A percentile compares a stretch with the other conserved stretches of the same genome.
phyloP scores from a whole-genome alignment of 2,113 vertebrate species.

The Rhabdomys dilectus region DNA sequence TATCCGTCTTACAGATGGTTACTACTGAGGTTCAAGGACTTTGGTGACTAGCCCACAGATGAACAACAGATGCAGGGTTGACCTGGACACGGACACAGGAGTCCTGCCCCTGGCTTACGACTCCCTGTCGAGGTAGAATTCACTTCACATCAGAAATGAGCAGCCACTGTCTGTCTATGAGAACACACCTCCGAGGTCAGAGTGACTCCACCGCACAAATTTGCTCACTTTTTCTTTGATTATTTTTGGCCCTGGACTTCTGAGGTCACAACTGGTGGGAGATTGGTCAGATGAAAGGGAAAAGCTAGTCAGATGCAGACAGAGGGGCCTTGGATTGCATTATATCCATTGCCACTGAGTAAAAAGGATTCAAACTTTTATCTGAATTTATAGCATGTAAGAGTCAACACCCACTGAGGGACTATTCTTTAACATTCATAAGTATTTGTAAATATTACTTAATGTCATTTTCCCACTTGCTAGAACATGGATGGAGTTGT shows the following conservation, averaged over 20 bases:
- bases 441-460: constrained; percentile 65
- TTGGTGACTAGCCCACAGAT: background rate
- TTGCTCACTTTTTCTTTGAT: background rate
- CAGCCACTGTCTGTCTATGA: fast-evolving
- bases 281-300: background rate
- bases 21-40: background rate
- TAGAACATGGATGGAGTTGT: constrained; percentile 37
- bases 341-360: background rate
- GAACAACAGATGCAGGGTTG: background rate
- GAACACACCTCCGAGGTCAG: background rate
- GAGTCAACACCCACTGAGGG: background rate
- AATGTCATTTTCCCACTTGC: background rate
- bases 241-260: background rate
- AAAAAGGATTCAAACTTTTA: background rate
- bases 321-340: background rate
- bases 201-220: background rate
- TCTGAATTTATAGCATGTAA: background rate
- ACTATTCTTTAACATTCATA: constrained; percentile 26
- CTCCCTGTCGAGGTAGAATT: background rate
- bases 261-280: background rate
- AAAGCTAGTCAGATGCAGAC: background rate
- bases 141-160: background rate
- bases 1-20: background rate
- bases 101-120: background rate
- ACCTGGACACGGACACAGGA: background rate